Percentiles rank a stretch among this genome's conserved stretches.
These are phyloP conservation scores for Aphelocoma californica DNA, from an alignment of 2,797 vertebrate species.

Conservation along the genomic window DNA sequence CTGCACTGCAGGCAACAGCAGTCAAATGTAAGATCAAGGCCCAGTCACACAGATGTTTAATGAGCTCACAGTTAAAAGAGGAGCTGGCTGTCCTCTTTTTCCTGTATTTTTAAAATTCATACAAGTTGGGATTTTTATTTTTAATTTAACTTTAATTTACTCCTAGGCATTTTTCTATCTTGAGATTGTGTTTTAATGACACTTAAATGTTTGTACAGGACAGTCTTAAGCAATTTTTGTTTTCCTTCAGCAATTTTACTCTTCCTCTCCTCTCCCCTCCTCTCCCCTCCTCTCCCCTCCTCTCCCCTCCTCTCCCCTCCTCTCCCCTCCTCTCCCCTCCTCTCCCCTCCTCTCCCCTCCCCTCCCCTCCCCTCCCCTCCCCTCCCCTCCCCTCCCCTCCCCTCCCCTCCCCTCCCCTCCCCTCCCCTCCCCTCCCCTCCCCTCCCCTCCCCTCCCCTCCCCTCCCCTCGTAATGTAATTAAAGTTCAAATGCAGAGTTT, in stretches of 20 bases:
- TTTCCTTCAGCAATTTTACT: background rate
- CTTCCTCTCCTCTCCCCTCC: accelerated
- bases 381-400: accelerated
- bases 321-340: no score
- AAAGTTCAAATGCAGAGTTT: background rate
- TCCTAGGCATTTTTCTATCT: background rate
- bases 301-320: no score
- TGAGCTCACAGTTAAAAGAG: background rate
- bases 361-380: no score
- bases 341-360: no score
- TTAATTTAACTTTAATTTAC: background rate
- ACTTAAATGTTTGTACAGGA: background rate
- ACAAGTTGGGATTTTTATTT: background rate
- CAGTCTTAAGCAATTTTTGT: background rate
- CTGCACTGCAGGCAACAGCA: background rate
- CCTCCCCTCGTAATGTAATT: background rate
- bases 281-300: background rate
- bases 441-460: no score
- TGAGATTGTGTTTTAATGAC: background rate
- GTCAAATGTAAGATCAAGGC: background rate
- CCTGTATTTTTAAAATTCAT: background rate
- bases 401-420: no score
- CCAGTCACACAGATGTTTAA: background rate
- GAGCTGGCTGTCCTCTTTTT: background rate
- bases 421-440: no score